Percentiles rank a stretch among this genome's conserved stretches.
Evolutionary conservation across 2,888 invertebrate genomes (phyloP).

Genomic region (Reticulitermes lucifugus): DNA sequence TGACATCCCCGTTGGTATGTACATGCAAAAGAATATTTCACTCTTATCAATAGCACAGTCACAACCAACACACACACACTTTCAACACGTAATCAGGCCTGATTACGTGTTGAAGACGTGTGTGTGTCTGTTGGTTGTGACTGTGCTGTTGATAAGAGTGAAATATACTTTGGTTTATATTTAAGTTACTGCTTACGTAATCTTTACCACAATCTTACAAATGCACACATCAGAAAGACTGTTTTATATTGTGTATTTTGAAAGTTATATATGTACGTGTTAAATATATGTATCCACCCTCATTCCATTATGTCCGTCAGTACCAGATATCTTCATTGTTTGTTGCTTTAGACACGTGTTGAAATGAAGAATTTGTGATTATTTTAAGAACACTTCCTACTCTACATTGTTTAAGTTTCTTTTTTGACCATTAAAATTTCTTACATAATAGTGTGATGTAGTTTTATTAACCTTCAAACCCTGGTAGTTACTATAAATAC

Average conservation of each 20-base stretch:
- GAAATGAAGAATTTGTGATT: constrained; percentile 18
- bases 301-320: constrained; percentile 9
- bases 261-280: background rate
- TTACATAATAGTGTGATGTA: background rate
- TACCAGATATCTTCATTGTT: background rate
- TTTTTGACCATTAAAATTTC: constrained; percentile 30
- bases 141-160: too few relatives aligned
- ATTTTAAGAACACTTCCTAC: background rate
- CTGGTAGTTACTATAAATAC: too few relatives aligned
- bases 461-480: too few relatives aligned
- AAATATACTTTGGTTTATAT: too few relatives aligned
- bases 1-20: too few relatives aligned
- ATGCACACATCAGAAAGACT: background rate
- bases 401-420: constrained; percentile 6
- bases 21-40: too few relatives aligned
- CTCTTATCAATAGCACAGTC: too few relatives aligned
- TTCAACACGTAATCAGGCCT: too few relatives aligned
- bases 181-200: too few relatives aligned
- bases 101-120: too few relatives aligned
- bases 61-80: too few relatives aligned
- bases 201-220: background rate
- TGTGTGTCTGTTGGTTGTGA: too few relatives aligned
- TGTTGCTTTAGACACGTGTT: background rate
- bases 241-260: constrained; percentile 12
- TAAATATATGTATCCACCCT: constrained; percentile 3